Percentiles rank a stretch among this genome's conserved stretches.
phyloP scores from a whole-genome alignment of 1,140 invertebrate species.

The Mactra quadrangularis region DNA sequence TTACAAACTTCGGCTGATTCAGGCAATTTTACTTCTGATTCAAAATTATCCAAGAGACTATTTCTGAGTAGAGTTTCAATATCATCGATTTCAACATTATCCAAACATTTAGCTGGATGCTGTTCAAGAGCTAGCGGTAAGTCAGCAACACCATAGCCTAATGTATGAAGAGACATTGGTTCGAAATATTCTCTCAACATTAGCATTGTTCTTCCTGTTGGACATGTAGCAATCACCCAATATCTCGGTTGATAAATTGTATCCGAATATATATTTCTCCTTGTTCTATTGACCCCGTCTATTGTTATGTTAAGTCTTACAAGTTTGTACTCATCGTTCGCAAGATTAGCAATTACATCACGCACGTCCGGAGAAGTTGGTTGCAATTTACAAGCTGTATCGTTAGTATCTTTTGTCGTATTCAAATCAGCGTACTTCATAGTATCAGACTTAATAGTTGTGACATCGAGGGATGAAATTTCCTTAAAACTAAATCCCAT shows the following conservation, averaged over 20 bases:
- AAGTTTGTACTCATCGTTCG: slow-evolving; percentile 6
- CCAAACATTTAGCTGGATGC: slow-evolving; percentile 10
- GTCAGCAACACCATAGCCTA: slow-evolving; percentile 27
- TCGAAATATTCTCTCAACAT: slow-evolving; percentile 40
- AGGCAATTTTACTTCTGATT: not conserved
- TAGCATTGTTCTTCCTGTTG: slow-evolving; percentile 23
- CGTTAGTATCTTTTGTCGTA: too few species aligned
- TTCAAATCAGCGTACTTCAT: too few species aligned
- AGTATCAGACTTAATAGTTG: too few species aligned
- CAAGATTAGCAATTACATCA: not conserved
- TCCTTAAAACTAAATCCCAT: too few species aligned
- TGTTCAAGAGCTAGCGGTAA: not conserved
- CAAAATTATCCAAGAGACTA: slow-evolving; percentile 22
- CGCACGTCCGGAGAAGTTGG: slow-evolving; percentile 14
- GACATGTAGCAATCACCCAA: slow-evolving; percentile 32
- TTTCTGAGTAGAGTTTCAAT: slow-evolving; percentile 7
- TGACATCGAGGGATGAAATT: too few species aligned
- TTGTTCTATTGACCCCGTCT: not conserved
- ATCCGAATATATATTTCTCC: not conserved
- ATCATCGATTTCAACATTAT: not conserved
- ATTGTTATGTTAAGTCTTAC: slow-evolving; percentile 21
- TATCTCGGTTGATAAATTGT: slow-evolving; percentile 3
- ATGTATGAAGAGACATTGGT: slow-evolving; percentile 34
- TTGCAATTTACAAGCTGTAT: too few species aligned
- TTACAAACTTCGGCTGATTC: slow-evolving; percentile 28